Evolutionary conservation across 1,140 invertebrate species (phyloP).

Genomic region (Helicoverpa zea): DNA sequence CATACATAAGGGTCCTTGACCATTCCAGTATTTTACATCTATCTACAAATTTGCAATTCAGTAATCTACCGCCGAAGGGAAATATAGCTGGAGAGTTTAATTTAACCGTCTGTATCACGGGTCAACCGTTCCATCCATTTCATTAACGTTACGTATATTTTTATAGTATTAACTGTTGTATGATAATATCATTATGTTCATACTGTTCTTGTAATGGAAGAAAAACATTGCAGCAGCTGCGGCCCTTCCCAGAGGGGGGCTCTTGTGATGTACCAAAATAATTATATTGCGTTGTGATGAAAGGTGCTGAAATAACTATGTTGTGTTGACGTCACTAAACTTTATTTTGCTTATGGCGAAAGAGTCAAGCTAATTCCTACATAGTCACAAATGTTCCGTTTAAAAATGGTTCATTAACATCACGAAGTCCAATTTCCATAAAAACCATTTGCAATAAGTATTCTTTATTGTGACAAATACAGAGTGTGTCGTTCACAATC

Average conservation of each 20-base stretch:
- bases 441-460: no score
- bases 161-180: constrained; percentile 39
- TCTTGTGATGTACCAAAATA: constrained; percentile 22
- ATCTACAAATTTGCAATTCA: constrained; percentile 65
- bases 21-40: constrained; percentile 39
- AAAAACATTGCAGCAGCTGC: constrained; percentile 22
- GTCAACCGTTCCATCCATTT: constrained; percentile 51
- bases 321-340: background rate
- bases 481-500: no score
- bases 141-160: constrained; percentile 41
- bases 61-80: constrained; percentile 63
- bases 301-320: background rate
- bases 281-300: constrained; percentile 7
- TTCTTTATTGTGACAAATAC: no score
- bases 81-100: constrained; percentile 63
- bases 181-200: constrained; percentile 35
- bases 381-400: no score
- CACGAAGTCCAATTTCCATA: no score
- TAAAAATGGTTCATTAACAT: no score
- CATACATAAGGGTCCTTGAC: background rate
- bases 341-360: background rate
- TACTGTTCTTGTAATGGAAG: constrained; percentile 24
- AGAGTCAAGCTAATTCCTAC: background rate
- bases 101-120: constrained; percentile 54
- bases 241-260: constrained; percentile 18